Evolutionary conservation across 2,888 invertebrate species (phyloP).

Genomic region (Girardia tigrina): DNA sequence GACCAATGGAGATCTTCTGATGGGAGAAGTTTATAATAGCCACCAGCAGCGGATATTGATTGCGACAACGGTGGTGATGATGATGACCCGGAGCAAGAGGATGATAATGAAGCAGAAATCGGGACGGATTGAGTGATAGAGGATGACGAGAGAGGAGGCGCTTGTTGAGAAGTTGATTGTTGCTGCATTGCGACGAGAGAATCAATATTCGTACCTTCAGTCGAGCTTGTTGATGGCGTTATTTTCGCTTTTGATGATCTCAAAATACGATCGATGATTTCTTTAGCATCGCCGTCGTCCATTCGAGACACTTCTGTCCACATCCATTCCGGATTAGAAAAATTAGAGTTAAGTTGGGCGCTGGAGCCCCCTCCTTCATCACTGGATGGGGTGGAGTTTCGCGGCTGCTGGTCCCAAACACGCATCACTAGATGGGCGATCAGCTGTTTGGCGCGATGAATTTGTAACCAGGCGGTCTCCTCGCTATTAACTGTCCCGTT

Average conservation of each 20-base stretch:
- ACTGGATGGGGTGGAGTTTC: background rate
- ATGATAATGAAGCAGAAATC: background rate
- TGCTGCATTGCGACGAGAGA: background rate
- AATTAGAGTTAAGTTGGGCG: too few relatives aligned
- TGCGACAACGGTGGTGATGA: background rate
- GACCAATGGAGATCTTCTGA: too few relatives aligned
- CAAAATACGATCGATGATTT: slow-evolving; percentile 5
- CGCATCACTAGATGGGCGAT: slow-evolving; percentile 34
- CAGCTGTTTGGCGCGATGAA: slow-evolving; percentile 32
- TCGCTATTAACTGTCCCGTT: slow-evolving; percentile 21
- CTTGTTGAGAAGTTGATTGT: background rate
- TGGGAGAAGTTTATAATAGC: background rate
- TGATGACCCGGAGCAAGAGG: background rate
- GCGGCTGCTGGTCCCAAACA: slow-evolving; percentile 1
- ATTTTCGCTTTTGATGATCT: slow-evolving; percentile 12
- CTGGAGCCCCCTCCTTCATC: background rate
- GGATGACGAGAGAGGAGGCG: background rate
- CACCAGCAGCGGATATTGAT: too few relatives aligned
- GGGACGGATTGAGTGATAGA: background rate
- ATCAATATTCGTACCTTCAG: background rate
- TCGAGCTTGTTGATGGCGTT: background rate
- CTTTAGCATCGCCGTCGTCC: slow-evolving; percentile 6
- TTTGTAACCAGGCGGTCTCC: slow-evolving; percentile 27
- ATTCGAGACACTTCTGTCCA: slow-evolving; percentile 3
- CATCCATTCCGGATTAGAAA: background rate